phyloP scores from a whole-genome alignment of 2,113 vertebrate genomes.

The Engystomops pustulosus region DNA sequence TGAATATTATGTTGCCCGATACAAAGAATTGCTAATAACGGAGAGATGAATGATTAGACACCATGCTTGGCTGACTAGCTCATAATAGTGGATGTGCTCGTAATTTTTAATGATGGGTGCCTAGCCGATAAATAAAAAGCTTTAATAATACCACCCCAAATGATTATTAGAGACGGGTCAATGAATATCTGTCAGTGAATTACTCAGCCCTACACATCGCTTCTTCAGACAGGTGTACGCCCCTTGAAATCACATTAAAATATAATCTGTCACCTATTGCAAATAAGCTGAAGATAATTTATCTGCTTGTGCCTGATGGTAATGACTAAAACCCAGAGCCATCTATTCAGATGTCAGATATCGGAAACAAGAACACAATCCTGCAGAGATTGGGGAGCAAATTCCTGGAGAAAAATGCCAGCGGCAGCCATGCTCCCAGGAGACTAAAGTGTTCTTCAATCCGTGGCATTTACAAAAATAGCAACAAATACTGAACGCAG shows the following conservation, averaged over 20 bases:
- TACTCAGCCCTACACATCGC: constrained; percentile 45
- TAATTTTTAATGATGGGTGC: constrained; percentile 48
- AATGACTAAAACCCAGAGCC: constrained; percentile 52
- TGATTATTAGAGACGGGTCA: constrained; percentile 53
- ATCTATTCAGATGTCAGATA: constrained; percentile 56
- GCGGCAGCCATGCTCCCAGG: constrained; percentile 41
- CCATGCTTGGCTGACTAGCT: constrained; percentile 33
- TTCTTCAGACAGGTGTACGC: constrained; percentile 39
- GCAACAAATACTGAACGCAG: constrained; percentile 38
- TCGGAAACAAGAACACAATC: constrained; percentile 48
- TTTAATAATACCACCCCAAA: constrained; percentile 36
- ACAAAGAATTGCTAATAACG: constrained; percentile 29
- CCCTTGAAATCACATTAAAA: constrained; percentile 49
- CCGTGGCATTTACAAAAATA: constrained; percentile 53
- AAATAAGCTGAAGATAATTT: constrained; percentile 30
- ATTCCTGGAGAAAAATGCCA: constrained; percentile 48
- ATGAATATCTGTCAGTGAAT: constrained; percentile 47
- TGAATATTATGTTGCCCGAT: neutral
- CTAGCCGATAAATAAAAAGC: constrained; percentile 48
- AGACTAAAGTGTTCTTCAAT: constrained; percentile 47
- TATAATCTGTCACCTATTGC: constrained; percentile 55
- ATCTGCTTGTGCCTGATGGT: constrained; percentile 37
- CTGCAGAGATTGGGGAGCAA: constrained; percentile 48
- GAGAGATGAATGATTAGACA: constrained; percentile 50
- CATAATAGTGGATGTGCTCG: constrained; percentile 52